These are phyloP conservation scores for Deroplatys truncata DNA, from an alignment of 2,888 invertebrate species.

Conservation along the genomic window DNA sequence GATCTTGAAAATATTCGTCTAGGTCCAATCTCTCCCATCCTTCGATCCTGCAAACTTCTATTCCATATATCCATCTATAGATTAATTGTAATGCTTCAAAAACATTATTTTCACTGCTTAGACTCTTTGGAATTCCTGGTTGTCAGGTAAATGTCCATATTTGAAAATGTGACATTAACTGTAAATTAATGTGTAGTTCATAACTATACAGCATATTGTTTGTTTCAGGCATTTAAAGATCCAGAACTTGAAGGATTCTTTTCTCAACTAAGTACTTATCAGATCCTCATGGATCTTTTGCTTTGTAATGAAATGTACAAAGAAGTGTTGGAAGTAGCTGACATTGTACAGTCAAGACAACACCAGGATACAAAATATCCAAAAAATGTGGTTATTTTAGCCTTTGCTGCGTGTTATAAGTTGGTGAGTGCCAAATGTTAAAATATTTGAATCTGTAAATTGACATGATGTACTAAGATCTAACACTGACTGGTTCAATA, in stretches of 20 bases:
- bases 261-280: conserved; percentile 64
- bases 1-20: too few relatives aligned
- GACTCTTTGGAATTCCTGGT: too few relatives aligned
- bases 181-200: too few relatives aligned
- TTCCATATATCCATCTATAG: too few relatives aligned
- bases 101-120: too few relatives aligned
- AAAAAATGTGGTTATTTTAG: conserved; percentile 61
- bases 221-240: conserved; percentile 59
- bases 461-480: not conserved
- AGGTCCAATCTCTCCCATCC: too few relatives aligned
- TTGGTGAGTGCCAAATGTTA: conserved; percentile 50
- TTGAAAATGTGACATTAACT: too few relatives aligned
- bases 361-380: conserved; percentile 63
- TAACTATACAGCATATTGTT: conserved; percentile 2
- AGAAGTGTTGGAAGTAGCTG: conserved; percentile 61
- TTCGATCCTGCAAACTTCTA: too few relatives aligned
- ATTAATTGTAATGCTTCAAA: too few relatives aligned
- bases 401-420: conserved; percentile 70
- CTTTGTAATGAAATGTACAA: conserved; percentile 63
- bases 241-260: conserved; percentile 62
- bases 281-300: conserved; percentile 66
- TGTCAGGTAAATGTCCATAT: too few relatives aligned
- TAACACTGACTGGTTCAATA: not conserved
- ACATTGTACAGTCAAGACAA: conserved; percentile 57
- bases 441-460: not conserved